Evolutionary conservation across 2,797 vertebrate genomes (phyloP).

Genomic region (Cossypha caffra): DNA sequence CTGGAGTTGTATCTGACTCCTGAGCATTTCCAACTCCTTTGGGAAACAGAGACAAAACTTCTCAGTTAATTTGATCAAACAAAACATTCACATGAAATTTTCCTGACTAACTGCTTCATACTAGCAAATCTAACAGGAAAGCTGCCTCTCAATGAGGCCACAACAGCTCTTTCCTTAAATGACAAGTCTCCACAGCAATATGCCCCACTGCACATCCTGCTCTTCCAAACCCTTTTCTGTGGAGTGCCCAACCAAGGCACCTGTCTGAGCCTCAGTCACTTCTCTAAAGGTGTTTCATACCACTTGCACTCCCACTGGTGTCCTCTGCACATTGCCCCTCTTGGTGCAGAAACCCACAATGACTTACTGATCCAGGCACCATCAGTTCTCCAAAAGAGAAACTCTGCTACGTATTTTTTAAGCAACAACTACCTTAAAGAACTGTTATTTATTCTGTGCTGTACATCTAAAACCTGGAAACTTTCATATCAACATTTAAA

Average conservation of each 20-base stretch:
- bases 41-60: not conserved
- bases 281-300: not conserved
- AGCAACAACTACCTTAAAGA: not conserved
- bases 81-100: not conserved
- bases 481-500: not conserved
- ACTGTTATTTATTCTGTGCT: not conserved
- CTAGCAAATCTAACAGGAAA: accelerated
- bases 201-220: accelerated
- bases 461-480: not conserved
- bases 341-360: not conserved
- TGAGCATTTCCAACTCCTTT: slow-evolving; percentile 87
- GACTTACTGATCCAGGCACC: not conserved
- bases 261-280: not conserved
- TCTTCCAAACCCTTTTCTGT: not conserved
- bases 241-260: not conserved
- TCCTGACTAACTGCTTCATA: not conserved
- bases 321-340: accelerated
- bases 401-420: not conserved
- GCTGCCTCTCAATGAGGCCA: too few relatives aligned
- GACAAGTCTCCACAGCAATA: not conserved
- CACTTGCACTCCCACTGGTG: not conserved
- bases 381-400: not conserved
- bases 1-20: slow-evolving; percentile 82
- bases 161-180: not conserved
- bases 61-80: not conserved